Conservation (phyloP, 2,113 vertebrate genomes). For the Notechis scutatus region DNA sequence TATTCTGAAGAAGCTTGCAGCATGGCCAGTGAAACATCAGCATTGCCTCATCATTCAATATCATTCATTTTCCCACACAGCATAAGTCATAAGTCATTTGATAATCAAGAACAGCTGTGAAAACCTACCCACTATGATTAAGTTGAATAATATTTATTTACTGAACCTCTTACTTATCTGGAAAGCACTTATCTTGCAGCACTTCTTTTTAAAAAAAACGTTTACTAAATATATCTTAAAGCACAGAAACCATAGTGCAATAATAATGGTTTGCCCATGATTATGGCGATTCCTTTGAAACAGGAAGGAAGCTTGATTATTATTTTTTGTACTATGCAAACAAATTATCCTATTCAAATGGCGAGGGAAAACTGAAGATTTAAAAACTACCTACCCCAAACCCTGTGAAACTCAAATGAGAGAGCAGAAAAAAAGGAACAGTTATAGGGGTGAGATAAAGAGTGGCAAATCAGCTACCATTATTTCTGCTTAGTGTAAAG, state of each 20-base stretch:
- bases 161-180: not conserved
- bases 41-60: not conserved
- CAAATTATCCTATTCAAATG: not conserved
- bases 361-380: not conserved
- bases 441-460: not conserved
- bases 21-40: not conserved
- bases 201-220: not conserved
- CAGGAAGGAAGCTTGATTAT: not conserved
- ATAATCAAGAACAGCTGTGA: not conserved
- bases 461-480: not conserved
- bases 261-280: not conserved
- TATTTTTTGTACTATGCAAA: not conserved
- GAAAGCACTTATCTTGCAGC: not conserved
- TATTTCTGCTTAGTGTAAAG: not conserved
- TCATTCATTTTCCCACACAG: not conserved
- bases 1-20: not conserved
- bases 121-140: not conserved
- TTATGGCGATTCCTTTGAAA: not conserved
- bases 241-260: not conserved
- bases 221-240: not conserved
- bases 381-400: not conserved
- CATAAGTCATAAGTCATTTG: not conserved
- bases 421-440: not conserved
- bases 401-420: not conserved
- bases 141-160: not conserved